phyloP scores from a whole-genome alignment of 2,888 invertebrate genomes.

The Stenurella melanura region DNA sequence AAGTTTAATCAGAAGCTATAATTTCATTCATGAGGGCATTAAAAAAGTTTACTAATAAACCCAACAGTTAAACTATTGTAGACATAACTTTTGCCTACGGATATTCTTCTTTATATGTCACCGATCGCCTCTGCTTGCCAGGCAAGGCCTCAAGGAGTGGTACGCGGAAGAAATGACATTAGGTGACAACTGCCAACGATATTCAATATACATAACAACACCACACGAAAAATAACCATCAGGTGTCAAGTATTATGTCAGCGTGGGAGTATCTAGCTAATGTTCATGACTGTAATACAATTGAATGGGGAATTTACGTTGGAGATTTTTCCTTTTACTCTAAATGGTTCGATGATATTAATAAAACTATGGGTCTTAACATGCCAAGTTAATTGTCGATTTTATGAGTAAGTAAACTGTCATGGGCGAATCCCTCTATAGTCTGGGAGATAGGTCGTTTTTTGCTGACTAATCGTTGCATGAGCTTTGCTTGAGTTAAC shows the following conservation, averaged over 20 bases:
- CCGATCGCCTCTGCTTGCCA: conserved; percentile 42
- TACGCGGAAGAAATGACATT: conserved; percentile 44
- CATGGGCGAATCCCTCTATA: conserved; percentile 15
- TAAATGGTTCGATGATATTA: conserved; percentile 30
- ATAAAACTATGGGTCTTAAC: conserved; percentile 17
- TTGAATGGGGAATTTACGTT: conserved; percentile 38
- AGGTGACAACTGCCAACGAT: conserved; percentile 45
- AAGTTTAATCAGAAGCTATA: too few relatives aligned
- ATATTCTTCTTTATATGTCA: conserved; percentile 20
- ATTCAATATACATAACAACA: conserved; percentile 30
- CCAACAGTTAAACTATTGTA: not conserved
- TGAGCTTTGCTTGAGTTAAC: too few relatives aligned
- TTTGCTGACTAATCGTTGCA: too few relatives aligned
- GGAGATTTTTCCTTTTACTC: conserved; percentile 38
- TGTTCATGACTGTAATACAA: conserved; percentile 39
- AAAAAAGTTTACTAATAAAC: too few relatives aligned
- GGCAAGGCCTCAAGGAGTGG: conserved; percentile 46
- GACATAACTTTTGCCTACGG: conserved; percentile 11
- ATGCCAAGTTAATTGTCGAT: conserved; percentile 8
- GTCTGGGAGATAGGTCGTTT: too few relatives aligned
- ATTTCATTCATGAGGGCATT: too few relatives aligned
- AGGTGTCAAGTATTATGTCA: conserved; percentile 34
- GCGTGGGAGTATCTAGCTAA: conserved; percentile 21
- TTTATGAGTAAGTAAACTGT: conserved; percentile 22
- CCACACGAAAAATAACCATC: conserved; percentile 41